Conservation (phyloP, 2,888 invertebrate species). For the Tyria jacobaeae region DNA sequence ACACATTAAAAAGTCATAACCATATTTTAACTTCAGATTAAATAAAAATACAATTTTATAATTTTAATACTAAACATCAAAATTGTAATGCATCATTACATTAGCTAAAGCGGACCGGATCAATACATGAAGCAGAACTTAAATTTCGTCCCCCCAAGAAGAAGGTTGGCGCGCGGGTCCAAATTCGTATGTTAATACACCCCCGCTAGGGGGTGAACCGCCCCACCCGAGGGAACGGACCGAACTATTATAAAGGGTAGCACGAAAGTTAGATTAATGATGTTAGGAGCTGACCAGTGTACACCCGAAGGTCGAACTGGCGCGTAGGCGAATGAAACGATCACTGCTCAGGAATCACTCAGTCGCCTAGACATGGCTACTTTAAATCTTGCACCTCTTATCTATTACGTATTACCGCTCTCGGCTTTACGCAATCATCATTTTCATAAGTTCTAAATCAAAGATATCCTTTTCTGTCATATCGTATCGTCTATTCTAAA, state of each 20-base stretch:
- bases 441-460: too few species aligned
- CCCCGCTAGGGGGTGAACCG: conserved; percentile 58
- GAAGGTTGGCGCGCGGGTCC: conserved; percentile 79
- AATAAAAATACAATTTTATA: background rate
- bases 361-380: background rate
- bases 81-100: conserved; percentile 53
- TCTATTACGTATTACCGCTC: too few species aligned
- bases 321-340: conserved; percentile 22
- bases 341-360: background rate
- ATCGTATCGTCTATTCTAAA: too few species aligned
- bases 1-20: too few species aligned
- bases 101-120: conserved; percentile 74
- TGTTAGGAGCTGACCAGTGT: conserved; percentile 85
- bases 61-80: conserved; percentile 16
- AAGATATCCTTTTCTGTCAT: too few species aligned
- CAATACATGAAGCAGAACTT: conserved; percentile 84
- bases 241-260: conserved; percentile 87
- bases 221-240: conserved; percentile 74
- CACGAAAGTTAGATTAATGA: conserved; percentile 87
- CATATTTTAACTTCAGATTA: too few species aligned
- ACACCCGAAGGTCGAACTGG: conserved; percentile 53
- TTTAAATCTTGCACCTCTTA: background rate
- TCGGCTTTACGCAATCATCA: too few species aligned
- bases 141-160: conserved; percentile 83
- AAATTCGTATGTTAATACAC: conserved; percentile 86